Percentiles rank a stretch among this genome's conserved stretches.
phyloP scores from a whole-genome alignment of 2,888 invertebrate species.

The Mesochorus sp. region DNA sequence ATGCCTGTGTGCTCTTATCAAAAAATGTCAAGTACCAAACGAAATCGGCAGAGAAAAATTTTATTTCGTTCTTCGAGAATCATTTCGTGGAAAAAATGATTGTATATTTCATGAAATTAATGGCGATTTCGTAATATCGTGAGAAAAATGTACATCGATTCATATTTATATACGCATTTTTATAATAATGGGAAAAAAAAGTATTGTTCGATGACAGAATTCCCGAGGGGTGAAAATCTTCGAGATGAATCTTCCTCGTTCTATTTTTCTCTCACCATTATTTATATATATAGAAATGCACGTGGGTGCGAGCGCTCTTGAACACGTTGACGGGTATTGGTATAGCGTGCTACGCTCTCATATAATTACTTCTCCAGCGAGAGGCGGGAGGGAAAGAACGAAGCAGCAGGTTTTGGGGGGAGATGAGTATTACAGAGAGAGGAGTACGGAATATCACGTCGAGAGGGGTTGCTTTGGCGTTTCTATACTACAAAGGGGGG shows the following conservation, averaged over 20 bases:
- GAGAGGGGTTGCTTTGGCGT: slow-evolving; percentile 51
- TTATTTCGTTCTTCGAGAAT: neutral
- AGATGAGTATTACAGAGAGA: slow-evolving; percentile 18
- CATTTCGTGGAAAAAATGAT: neutral
- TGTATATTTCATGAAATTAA: neutral
- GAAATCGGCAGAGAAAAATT: neutral
- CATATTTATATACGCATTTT: neutral
- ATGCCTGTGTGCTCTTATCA: slow-evolving; percentile 37
- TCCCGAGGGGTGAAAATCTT: neutral
- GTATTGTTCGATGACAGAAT: no score
- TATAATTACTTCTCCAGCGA: slow-evolving; percentile 76
- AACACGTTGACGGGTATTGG: slow-evolving; percentile 61
- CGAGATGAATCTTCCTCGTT: slow-evolving; percentile 43
- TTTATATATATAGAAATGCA: slow-evolving; percentile 1
- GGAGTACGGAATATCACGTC: slow-evolving; percentile 41
- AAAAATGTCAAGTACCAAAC: neutral
- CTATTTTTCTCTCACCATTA: slow-evolving; percentile 34
- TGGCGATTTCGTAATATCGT: no score
- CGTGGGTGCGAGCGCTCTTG: slow-evolving; percentile 26
- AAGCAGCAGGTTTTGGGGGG: slow-evolving; percentile 10
- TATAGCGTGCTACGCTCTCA: slow-evolving; percentile 76
- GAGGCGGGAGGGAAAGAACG: slow-evolving; percentile 23
- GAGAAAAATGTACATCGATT: no score
- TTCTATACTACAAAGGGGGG: slow-evolving; percentile 33
- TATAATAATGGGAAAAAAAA: neutral